These are phyloP conservation scores for Lipophrys pholis DNA, from an alignment of 2,113 vertebrate genomes.

Conservation along the genomic window DNA sequence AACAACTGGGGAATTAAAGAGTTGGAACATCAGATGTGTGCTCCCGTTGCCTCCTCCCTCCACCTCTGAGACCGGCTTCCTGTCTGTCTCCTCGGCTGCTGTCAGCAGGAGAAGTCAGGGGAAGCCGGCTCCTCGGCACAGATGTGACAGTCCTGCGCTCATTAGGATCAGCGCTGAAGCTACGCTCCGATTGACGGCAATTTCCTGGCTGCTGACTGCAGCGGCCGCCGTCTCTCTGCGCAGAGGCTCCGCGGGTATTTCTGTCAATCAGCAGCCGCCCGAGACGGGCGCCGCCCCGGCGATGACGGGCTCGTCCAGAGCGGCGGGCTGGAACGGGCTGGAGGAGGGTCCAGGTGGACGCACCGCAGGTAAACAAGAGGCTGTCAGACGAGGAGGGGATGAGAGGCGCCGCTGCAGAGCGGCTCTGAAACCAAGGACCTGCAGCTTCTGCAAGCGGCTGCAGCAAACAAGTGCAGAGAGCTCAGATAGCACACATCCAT, in stretches of 20 bases:
- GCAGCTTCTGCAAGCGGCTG: no score
- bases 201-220: slow-evolving; percentile 24
- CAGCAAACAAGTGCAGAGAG: no score
- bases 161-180: slow-evolving; percentile 16
- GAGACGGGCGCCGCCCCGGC: neutral
- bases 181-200: slow-evolving; percentile 41
- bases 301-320: slow-evolving; percentile 9
- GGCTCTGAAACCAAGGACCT: neutral
- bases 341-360: slow-evolving; percentile 6
- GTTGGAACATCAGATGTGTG: no score
- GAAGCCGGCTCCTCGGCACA: neutral
- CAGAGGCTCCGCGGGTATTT: slow-evolving; percentile 28
- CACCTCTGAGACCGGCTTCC: slow-evolving; percentile 4
- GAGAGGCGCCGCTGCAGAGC: neutral
- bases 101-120: slow-evolving; percentile 13
- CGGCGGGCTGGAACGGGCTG: slow-evolving; percentile 4
- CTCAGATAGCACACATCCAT: no score
- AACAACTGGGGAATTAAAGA: no score
- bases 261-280: slow-evolving; percentile 41
- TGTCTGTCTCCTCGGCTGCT: neutral
- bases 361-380: slow-evolving; percentile 20
- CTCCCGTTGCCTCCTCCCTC: neutral
- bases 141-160: slow-evolving; percentile 3
- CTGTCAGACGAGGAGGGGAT: neutral
- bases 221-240: neutral